These are phyloP conservation scores for Chamaea fasciata DNA, from an alignment of 2,113 vertebrate genomes.

Conservation along the genomic window DNA sequence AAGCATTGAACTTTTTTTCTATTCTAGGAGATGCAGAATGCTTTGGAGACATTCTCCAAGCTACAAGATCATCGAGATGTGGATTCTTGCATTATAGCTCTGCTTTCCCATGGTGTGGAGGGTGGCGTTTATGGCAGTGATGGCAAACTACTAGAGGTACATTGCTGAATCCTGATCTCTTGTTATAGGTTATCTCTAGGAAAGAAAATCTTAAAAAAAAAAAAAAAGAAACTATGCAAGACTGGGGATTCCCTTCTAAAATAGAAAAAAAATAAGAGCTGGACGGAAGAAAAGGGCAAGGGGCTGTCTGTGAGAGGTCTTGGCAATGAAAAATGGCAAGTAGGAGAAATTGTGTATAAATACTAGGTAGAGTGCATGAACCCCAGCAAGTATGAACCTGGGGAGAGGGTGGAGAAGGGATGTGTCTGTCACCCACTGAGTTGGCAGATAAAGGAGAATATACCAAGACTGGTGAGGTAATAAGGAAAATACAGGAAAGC, in stretches of 20 bases:
- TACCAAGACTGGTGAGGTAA: neutral
- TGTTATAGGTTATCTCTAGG: neutral
- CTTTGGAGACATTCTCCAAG: slow-evolving; percentile 81
- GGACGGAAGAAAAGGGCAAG: neutral
- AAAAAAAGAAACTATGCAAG: neutral
- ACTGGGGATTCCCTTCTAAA: neutral
- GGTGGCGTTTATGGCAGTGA: slow-evolving; percentile 91
- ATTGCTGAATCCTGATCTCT: neutral
- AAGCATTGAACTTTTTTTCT: neutral
- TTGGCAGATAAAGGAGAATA: neutral
- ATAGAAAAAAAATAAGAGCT: neutral
- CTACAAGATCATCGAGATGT: slow-evolving; percentile 68
- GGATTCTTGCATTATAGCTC: slow-evolving; percentile 87
- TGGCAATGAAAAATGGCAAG: neutral
- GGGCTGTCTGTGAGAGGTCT: neutral
- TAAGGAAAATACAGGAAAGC: neutral
- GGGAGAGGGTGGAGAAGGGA: neutral
- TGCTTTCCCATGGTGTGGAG: slow-evolving; percentile 93
- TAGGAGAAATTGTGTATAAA: neutral
- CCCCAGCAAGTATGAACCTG: neutral
- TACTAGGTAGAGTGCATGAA: neutral
- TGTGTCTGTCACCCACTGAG: neutral
- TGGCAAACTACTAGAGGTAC: slow-evolving; percentile 85
- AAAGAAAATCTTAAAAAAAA: neutral
- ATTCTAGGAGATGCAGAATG: slow-evolving; percentile 80